A percentile compares a stretch with the other conserved stretches of the same genome.
Evolutionary conservation across 1,140 invertebrate species (phyloP).

Genomic region (Macrotrachela quadricornifera): DNA sequence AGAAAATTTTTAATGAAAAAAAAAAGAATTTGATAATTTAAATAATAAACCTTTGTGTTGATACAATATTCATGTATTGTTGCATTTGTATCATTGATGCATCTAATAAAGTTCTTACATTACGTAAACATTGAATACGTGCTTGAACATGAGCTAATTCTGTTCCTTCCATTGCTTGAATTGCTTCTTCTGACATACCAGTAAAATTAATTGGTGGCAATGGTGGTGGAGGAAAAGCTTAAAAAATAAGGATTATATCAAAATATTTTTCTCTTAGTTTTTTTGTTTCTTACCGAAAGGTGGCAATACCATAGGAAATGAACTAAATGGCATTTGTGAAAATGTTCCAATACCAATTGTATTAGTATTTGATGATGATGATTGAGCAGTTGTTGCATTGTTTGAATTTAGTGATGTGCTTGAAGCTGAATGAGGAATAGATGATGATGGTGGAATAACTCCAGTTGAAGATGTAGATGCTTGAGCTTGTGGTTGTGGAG

Average conservation of each 20-base stretch:
- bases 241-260: not conserved
- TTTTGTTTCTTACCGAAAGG: not conserved
- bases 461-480: not conserved
- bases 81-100: conserved; percentile 66
- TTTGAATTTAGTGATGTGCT: too few species aligned
- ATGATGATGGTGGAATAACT: conserved; percentile 7
- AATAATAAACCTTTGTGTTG: conserved; percentile 2
- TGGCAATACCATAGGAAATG: not conserved
- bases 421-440: not conserved
- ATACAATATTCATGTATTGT: conserved; percentile 46
- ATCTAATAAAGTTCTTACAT: conserved; percentile 66
- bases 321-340: not conserved
- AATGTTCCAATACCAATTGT: too few species aligned
- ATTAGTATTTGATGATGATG: too few species aligned
- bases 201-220: conserved; percentile 42
- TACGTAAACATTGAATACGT: conserved; percentile 55
- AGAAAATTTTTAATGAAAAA: not conserved
- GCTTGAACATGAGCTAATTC: conserved; percentile 66
- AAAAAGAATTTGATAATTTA: too few species aligned
- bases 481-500: not conserved
- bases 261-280: not conserved
- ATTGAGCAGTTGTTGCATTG: not conserved
- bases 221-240: conserved; percentile 10
- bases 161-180: conserved; percentile 58
- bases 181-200: conserved; percentile 54